Base-by-base conservation (phyloP, 2,888 invertebrate species). In the Rotaria magnacalcarata region DNA sequence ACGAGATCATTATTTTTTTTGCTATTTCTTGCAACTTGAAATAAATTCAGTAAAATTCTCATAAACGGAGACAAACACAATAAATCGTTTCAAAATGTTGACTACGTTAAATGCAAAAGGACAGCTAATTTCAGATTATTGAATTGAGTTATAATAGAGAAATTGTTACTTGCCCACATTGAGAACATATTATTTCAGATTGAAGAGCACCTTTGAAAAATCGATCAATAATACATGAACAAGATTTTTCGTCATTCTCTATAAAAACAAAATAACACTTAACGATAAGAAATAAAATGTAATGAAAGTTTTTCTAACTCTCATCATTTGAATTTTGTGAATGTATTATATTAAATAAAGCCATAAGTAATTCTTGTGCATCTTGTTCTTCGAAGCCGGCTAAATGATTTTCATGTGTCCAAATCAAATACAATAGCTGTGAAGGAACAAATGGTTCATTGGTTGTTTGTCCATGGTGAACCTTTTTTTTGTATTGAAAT, bases 321-420 rank as follows among this genome's bases (percentile, higher is more conserved):
- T 43, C 7, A 11, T 80, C 80, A 47, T 43, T 47, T 43, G 80
- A n/a, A 80, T 80, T 80, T 80, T 80, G 80, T 80, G 80, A 80
- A 80, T 97, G 97, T 87, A 98, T 92, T 19, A 97, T 95, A 90
- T 97, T 95, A 84, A 98, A 93, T 0, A 96, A 95, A 60, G 97
- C 96, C 88, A 98, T 96, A 90, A 98, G 96, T 92, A 98, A 98
- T 92, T 99, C 86, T 85, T 86, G 98, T 47, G 98, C 98, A 91
- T 99, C 98, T 91, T 98, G 97, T 90, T 98, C 97, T 90, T 96
- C 96, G 90, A 96, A 96, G 85, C 96, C 96, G 52, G 96, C 96
- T 89, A 97, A 93, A 91, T 97, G 96, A 86, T 94, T 94, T 84
- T 96, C 96, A 92, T 97, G 96, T n/a, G 95, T 96, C 97, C 96